These are phyloP conservation scores for Octodonta nipae DNA, from an alignment of 2,888 invertebrate species.

Conservation along the genomic window DNA sequence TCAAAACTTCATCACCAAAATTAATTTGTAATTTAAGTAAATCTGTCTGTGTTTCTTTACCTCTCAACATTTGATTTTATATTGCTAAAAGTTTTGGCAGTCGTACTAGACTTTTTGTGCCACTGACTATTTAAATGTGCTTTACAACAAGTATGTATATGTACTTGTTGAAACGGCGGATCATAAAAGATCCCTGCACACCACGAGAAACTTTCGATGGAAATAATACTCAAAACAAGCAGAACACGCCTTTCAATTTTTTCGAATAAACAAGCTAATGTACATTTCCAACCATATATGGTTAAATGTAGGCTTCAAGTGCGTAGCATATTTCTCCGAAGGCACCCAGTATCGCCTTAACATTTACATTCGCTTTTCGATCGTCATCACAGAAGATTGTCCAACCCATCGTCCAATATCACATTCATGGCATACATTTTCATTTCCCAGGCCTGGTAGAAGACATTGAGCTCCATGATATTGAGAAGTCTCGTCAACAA, in stretches of 20 bases:
- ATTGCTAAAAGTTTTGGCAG: slow-evolving; percentile 1
- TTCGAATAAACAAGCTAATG: too few relatives aligned
- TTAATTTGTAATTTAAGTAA: slow-evolving; percentile 1
- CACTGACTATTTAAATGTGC: slow-evolving; percentile 1
- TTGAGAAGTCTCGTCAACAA: too few relatives aligned
- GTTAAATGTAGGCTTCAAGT: background rate
- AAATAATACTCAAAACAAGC: too few relatives aligned
- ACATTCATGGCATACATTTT: background rate
- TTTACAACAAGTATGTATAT: slow-evolving; percentile 1
- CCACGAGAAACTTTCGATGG: too few relatives aligned
- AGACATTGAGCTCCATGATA: too few relatives aligned
- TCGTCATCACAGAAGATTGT: background rate
- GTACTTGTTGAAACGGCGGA: background rate
- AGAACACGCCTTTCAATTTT: too few relatives aligned
- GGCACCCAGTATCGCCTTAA: background rate
- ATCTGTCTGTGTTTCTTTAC: background rate
- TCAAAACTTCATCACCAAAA: slow-evolving; percentile 1
- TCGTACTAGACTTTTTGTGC: background rate
- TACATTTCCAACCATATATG: too few relatives aligned
- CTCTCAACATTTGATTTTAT: slow-evolving; percentile 1
- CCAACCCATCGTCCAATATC: background rate
- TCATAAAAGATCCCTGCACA: background rate
- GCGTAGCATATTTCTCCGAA: background rate
- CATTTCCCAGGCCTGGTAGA: too few relatives aligned
- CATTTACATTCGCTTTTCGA: slow-evolving; percentile 1